Evolutionary conservation across 2,888 invertebrate genomes (phyloP).

Genomic region (Andricus quercusramuli): DNA sequence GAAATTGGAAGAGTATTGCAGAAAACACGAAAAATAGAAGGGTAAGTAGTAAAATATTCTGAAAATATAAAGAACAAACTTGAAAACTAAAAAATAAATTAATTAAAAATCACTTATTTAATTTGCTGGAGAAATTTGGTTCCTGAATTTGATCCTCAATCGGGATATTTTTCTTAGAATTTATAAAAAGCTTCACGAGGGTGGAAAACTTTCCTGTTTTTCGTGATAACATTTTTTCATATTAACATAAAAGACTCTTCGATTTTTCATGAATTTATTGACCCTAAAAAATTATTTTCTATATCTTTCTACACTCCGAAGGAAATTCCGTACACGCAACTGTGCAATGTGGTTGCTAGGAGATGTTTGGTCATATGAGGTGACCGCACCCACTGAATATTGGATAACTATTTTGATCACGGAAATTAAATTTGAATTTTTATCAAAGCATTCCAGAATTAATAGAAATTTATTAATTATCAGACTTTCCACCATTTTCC

Average conservation of each 20-base stretch:
- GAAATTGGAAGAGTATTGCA: background rate
- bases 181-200: background rate
- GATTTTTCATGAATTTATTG: slow-evolving; percentile 16
- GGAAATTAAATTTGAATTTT: no score
- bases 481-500: no score
- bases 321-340: slow-evolving; percentile 10
- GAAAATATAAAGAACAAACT: background rate
- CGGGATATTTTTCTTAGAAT: background rate
- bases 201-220: background rate
- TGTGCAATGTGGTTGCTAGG: slow-evolving; percentile 31
- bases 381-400: background rate
- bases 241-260: background rate
- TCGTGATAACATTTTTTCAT: background rate
- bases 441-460: no score
- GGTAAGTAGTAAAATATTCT: slow-evolving; percentile 9
- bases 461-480: no score
- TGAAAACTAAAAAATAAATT: background rate
- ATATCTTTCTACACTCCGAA: background rate
- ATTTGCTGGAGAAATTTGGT: background rate
- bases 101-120: background rate
- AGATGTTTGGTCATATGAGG: slow-evolving; percentile 3
- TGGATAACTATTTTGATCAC: background rate
- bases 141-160: background rate
- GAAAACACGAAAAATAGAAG: background rate
- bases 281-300: background rate